phyloP scores from a whole-genome alignment of 2,113 vertebrate genomes.

The Leptosomus discolor region DNA sequence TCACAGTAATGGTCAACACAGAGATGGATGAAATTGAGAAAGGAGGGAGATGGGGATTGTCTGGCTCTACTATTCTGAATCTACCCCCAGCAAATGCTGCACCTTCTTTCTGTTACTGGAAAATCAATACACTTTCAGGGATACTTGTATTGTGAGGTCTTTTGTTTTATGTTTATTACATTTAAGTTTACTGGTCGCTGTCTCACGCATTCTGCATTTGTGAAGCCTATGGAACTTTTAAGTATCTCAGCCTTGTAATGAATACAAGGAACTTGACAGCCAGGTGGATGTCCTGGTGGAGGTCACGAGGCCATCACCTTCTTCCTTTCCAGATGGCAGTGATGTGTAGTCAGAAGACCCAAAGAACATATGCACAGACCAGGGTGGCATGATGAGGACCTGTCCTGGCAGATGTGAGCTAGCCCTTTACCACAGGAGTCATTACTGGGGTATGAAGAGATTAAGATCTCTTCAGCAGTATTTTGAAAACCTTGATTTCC shows the following conservation, averaged over 20 bases:
- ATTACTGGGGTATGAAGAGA: not conserved
- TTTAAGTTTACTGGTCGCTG: slow-evolving; percentile 30
- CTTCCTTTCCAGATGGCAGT: no score
- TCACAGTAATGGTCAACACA: not conserved
- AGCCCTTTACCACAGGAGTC: not conserved
- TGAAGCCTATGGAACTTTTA: slow-evolving; percentile 36
- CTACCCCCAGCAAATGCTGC: not conserved
- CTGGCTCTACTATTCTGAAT: not conserved
- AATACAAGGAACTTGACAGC: no score
- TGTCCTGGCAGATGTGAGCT: not conserved
- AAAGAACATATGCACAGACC: not conserved
- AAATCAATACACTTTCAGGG: not conserved
- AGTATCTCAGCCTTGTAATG: no score
- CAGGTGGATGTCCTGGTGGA: no score
- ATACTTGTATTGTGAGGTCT: not conserved
- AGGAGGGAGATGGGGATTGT: accelerated
- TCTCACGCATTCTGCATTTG: not conserved
- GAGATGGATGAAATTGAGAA: not conserved
- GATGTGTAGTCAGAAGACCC: not conserved
- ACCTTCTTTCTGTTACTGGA: not conserved
- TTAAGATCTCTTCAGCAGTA: not conserved
- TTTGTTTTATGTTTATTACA: not conserved
- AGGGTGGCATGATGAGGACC: not conserved
- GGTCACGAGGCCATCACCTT: no score
- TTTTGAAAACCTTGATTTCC: not conserved